These are phyloP conservation scores for Desoria tigrina DNA, from an alignment of 2,888 invertebrate species.

Conservation along the genomic window DNA sequence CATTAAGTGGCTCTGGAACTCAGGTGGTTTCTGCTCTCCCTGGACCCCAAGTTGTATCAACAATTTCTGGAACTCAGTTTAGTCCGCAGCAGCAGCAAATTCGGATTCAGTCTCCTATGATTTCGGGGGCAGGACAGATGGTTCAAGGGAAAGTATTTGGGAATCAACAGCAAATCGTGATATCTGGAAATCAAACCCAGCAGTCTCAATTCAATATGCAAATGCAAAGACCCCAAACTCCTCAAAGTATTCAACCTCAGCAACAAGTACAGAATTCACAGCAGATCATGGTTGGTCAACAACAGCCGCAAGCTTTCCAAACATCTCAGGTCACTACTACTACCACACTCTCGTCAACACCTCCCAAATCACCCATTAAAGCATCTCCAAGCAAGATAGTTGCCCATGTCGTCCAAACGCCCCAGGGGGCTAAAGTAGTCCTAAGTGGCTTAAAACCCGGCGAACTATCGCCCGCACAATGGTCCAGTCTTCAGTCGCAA, in stretches of 20 bases:
- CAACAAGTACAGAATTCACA: background rate
- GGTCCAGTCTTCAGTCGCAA: conserved; percentile 81
- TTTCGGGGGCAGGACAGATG: too few relatives aligned
- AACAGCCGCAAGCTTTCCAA: background rate
- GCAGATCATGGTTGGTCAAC: too few relatives aligned
- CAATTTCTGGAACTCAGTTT: background rate
- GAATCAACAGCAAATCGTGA: too few relatives aligned
- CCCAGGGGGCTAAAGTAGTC: conserved; percentile 81
- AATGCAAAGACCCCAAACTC: background rate
- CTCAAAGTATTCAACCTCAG: conserved; percentile 10
- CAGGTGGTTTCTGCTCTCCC: background rate
- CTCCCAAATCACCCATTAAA: conserved; percentile 24
- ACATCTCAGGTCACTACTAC: conserved; percentile 5
- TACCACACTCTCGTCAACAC: conserved; percentile 46
- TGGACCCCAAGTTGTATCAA: conserved; percentile 2
- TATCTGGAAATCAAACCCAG: too few relatives aligned
- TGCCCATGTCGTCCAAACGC: conserved; percentile 71
- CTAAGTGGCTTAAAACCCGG: conserved; percentile 81
- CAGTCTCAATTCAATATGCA: too few relatives aligned
- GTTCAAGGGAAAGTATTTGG: too few relatives aligned
- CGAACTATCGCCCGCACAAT: conserved; percentile 77
- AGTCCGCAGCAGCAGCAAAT: background rate
- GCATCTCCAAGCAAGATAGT: conserved; percentile 39
- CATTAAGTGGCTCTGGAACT: background rate
- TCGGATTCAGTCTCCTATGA: background rate